Evolutionary conservation across 2,797 vertebrate species (phyloP).

Genomic region (Microctenopoma stevenorrisi): DNA sequence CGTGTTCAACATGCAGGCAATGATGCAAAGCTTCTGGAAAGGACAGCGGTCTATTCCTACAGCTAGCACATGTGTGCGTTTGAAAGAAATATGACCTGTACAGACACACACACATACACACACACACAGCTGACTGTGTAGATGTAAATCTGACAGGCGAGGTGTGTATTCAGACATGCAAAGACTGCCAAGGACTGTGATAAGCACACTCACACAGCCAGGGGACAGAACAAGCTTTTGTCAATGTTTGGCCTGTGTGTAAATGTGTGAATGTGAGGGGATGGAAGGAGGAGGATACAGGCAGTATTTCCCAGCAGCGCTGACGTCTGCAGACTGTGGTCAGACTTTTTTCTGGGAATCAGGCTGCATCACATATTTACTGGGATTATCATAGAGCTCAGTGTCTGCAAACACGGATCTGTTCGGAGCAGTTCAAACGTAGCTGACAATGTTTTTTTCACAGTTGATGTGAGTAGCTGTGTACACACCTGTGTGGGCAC

Average conservation of each 20-base stretch:
- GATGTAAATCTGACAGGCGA: slow-evolving; percentile 40
- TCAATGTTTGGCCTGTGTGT: slow-evolving; percentile 29
- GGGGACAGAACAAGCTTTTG: slow-evolving; percentile 12
- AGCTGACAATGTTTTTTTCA: background rate
- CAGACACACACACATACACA: background rate
- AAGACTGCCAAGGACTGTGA: slow-evolving; percentile 21
- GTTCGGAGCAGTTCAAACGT: slow-evolving; percentile 2
- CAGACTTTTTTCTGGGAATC: slow-evolving; percentile 21
- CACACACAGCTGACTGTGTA: slow-evolving; percentile 13
- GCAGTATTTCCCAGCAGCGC: slow-evolving; percentile 18
- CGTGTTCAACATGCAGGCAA: slow-evolving; percentile 28
- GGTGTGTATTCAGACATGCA: slow-evolving; percentile 33
- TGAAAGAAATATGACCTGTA: slow-evolving; percentile 18
- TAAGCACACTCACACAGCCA: slow-evolving; percentile 9
- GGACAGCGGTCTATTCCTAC: background rate
- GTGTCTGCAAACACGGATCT: slow-evolving; percentile 15
- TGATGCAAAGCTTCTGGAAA: slow-evolving; percentile 45
- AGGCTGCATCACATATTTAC: slow-evolving; percentile 38
- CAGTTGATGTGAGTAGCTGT: background rate
- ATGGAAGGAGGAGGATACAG: background rate
- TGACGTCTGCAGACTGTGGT: slow-evolving; percentile 29
- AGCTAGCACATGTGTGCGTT: slow-evolving; percentile 1
- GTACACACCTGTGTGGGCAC: background rate
- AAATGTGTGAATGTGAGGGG: slow-evolving; percentile 1
- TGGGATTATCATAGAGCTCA: slow-evolving; percentile 22